Percentiles rank a stretch among this genome's conserved stretches.
phyloP scores from a whole-genome alignment of 2,888 invertebrate species.

The Yponomeuta evonymella region DNA sequence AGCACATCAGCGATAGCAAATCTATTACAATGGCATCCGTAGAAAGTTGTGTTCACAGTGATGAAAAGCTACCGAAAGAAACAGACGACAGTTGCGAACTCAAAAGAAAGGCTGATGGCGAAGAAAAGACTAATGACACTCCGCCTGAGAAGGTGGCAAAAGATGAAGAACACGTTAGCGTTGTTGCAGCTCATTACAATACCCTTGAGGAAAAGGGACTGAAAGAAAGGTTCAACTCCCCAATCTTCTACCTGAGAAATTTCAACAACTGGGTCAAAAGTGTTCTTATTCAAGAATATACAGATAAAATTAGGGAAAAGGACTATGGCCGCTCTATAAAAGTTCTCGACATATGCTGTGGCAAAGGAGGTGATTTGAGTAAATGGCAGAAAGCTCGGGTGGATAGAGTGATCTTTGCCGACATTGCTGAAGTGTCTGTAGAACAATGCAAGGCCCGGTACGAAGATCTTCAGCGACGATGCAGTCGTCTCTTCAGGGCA shows the following conservation, averaged over 20 bases:
- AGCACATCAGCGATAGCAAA: background rate
- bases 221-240: slow-evolving; percentile 87
- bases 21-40: background rate
- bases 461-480: slow-evolving; percentile 77
- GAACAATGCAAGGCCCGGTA: slow-evolving; percentile 93
- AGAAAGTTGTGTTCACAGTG: background rate
- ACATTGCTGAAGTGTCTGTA: slow-evolving; percentile 95
- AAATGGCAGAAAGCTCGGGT: slow-evolving; percentile 95
- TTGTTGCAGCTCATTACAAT: slow-evolving; percentile 97
- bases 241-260: slow-evolving; percentile 95
- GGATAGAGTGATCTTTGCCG: slow-evolving; percentile 89
- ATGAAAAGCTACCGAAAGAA: background rate
- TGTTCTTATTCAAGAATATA: slow-evolving; percentile 91
- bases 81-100: background rate
- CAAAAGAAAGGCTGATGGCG: background rate
- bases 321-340: slow-evolving; percentile 80
- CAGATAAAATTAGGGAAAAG: slow-evolving; percentile 80
- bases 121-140: background rate
- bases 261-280: slow-evolving; percentile 99
- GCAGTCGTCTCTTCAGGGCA: slow-evolving; percentile 80
- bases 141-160: background rate
- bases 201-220: slow-evolving; percentile 88
- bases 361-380: slow-evolving; percentile 98
- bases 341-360: slow-evolving; percentile 96
- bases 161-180: slow-evolving; percentile 62